These are phyloP conservation scores for Hoplodrina ambigua DNA, from an alignment of 2,888 invertebrate species.

Conservation along the genomic window DNA sequence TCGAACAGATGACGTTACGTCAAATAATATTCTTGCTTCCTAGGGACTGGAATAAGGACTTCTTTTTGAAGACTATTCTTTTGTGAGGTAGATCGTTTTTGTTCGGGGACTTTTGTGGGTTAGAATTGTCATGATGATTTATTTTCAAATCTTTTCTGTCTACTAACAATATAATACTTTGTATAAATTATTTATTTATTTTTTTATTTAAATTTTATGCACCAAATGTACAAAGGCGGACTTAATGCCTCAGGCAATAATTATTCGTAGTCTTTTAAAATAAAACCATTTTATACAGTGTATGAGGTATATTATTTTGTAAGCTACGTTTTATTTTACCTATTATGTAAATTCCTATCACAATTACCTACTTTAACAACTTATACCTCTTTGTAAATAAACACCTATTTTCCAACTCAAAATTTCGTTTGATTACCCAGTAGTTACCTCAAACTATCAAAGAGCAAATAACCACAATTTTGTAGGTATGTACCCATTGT, in stretches of 20 bases:
- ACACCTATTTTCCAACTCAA: constrained; percentile 23
- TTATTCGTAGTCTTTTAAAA: too few relatives aligned
- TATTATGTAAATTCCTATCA: constrained; percentile 3
- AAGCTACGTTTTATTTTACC: neutral
- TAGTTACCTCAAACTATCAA: constrained; percentile 26
- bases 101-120: neutral
- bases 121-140: constrained; percentile 9
- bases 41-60: constrained; percentile 47
- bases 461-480: constrained; percentile 42
- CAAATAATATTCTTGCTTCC: constrained; percentile 52
- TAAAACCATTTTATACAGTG: neutral
- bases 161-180: too few relatives aligned
- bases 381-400: constrained; percentile 33
- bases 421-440: constrained; percentile 43
- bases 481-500: constrained; percentile 15
- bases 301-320: neutral
- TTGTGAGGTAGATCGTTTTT: constrained; percentile 16
- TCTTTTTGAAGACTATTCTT: constrained; percentile 39
- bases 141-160: neutral
- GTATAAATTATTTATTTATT: neutral
- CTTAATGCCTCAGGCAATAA: too few relatives aligned
- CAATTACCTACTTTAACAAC: constrained; percentile 5
- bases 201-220: too few relatives aligned
- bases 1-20: constrained; percentile 53
- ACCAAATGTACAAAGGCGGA: too few relatives aligned